Evolutionary conservation across 2,888 invertebrate genomes (phyloP).

Genomic region (Xylocampa areola): DNA sequence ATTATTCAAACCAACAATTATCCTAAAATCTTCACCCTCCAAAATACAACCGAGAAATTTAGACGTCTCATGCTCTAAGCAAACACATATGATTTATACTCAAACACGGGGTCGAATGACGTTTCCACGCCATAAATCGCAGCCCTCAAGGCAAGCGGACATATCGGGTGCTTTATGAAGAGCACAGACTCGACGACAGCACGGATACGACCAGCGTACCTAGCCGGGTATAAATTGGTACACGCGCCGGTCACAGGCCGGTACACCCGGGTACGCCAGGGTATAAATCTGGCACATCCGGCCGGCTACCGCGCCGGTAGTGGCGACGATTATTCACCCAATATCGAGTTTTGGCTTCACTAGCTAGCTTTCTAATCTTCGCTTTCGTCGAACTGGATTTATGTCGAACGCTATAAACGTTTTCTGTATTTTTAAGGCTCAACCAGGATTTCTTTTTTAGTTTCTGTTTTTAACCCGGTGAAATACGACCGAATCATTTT

Average conservation of each 20-base stretch:
- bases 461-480: slow-evolving; percentile 15
- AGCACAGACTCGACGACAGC: slow-evolving; percentile 81
- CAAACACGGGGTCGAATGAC: slow-evolving; percentile 84
- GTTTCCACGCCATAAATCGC: slow-evolving; percentile 88
- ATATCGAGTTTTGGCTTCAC: slow-evolving; percentile 90
- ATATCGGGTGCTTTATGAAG: slow-evolving; percentile 87
- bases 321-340: slow-evolving; percentile 89
- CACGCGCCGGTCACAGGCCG: slow-evolving; percentile 72
- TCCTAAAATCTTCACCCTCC: slow-evolving; percentile 62
- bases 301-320: slow-evolving; percentile 87
- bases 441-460: slow-evolving; percentile 35
- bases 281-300: slow-evolving; percentile 89
- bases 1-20: slow-evolving; percentile 15
- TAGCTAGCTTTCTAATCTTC: slow-evolving; percentile 86
- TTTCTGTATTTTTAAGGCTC: slow-evolving; percentile 57
- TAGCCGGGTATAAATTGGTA: slow-evolving; percentile 64
- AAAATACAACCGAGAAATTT: slow-evolving; percentile 66
- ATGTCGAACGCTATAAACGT: slow-evolving; percentile 67
- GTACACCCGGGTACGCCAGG: slow-evolving; percentile 71
- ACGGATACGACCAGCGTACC: slow-evolving; percentile 71
- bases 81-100: slow-evolving; percentile 86
- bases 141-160: slow-evolving; percentile 85
- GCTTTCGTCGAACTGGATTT: slow-evolving; percentile 83
- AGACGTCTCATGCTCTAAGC: slow-evolving; percentile 81
- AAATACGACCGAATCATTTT: slow-evolving; percentile 46